Evolutionary conservation across 2,113 vertebrate genomes (phyloP), one percentile per base, ranked within the genome.

Genomic region (Phasianus colchicus): DNA sequence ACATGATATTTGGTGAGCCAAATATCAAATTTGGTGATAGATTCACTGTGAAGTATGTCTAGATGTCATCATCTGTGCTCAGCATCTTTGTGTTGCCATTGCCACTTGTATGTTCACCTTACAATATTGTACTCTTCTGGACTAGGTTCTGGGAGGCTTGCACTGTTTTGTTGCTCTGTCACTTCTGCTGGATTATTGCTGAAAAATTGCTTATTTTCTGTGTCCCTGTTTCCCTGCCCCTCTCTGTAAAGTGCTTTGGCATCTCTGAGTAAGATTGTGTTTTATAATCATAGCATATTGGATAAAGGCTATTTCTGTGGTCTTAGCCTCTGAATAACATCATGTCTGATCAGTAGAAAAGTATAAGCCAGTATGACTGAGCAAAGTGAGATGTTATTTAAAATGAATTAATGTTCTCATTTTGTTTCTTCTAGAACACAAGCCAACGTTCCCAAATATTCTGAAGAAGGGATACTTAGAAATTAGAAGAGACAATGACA

Each of bases 391-490:
- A 42, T 0, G 0, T 14, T 50, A 38, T 83, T 91, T 36, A 8
- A 78, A 94, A 92, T 67, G 20, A 90, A 89, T 74, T 79, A 76
- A 95, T 11, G 4, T 73, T 95, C 60, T 95, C 3, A 21, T 90
- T 90, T 88, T 90, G 34, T 90, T 92, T 91, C 93, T 95, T 97
- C 29, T 94, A 99, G 99, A 98, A 67, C 97, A 98, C 90, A 98
- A 98, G 96, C 96, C 97, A 70, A 92, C 97, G 52, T 98, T 98
- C 74, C 97, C 98, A 83, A 98, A 98, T 87, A 98, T 99, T 92
- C 97, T 99, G 97, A 99, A 99, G 97, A 99, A 99, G 94, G 99
- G 99, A 25, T 98, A 98, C 92, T 94, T 99, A 96, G 99, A 99
- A 96, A 97, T 98, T 83, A 98, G 98, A 38, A 98, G 98, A 95